Base-by-base conservation (phyloP, 92 coral and sea anemone species). In the Heteractis magnifica region DNA sequence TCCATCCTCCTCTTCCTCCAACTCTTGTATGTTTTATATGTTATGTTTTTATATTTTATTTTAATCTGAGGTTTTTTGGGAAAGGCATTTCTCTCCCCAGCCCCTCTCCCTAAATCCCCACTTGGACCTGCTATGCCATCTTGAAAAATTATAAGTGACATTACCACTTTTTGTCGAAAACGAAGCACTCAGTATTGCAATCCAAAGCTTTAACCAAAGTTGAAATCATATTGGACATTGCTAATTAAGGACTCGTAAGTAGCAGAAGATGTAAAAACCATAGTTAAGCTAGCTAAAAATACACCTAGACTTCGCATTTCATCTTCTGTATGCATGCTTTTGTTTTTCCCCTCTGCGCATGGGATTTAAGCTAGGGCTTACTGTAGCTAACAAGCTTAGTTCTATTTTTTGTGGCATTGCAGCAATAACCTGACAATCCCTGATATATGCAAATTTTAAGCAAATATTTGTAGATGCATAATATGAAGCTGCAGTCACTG, bases 1-100 rank as follows among this genome's bases (percentile, higher is more conserved):
- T 86, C 13, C 71, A 19, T 16, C 81, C 86, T 56, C 81, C 72
- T 7, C 86, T 87, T 11, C 79, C 77, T 26, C 79, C 82, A 75
- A 82, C 73, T 49, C 34, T 87, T 48, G 83, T 87, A 77, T 59
- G 90, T 76, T 18, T 49, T 41, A 10, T 14, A 12, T 16, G 34
- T 4, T 75, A 7, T 34, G 44, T 34, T 34, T 34, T 34, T 34
- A 55, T 55, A 55, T 55, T 13, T 55, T 55, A 55, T 8, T 55
- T 13, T 8, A 55, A 55, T 55, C 14, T 13, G 10, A 55, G 59
- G 14, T 55, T 55, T 55, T 55, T 55, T 55, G 59, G 14, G 14
- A 55, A 55, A 55, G 10, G 59, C 14, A 55, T 13, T 8, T 55
- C 10, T 55, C 59, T 55, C 14, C 59, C 59, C 59, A 55, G 11